Base-by-base conservation (phyloP, 2,113 vertebrate genomes). In the Apus apus region DNA sequence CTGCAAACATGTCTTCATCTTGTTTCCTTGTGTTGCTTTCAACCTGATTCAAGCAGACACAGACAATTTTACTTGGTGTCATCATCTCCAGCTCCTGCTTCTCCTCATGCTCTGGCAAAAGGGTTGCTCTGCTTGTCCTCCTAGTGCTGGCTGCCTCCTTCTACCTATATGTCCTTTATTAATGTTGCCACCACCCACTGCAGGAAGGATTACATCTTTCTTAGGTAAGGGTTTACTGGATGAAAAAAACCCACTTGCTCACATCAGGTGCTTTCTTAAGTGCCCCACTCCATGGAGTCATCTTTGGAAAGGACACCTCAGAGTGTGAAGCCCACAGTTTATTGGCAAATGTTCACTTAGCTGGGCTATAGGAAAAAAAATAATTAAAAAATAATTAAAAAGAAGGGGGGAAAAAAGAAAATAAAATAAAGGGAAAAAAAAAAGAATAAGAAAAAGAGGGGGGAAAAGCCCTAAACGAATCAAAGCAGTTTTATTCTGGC, bases 311-410 rank as follows among this genome's bases (percentile, higher is more conserved):
- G 78, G 34, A 56, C 29, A 60, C 32, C 36, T 61, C 19, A 53
- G 54, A 61, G 43, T 2, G 26, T 1, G 1, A 93, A 90, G 50
- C 43, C 15, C 45, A 15, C 9, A 16, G 48, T 30, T 78, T 53
- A 32, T 85, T 45, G 53, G 64, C 13, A 68, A 70, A 21, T 13
- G 25, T 46, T 27, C 17, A 36, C 46, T 79, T 21, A 22, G 8
- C 36, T 34, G 2, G 1, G n/a, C 45, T 57, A 26, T 1, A 22
- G 7, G 0, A 12, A 34, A 15, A 20, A n/a, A n/a, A n/a, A n/a
- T n/a, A n/a, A n/a, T n/a, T n/a, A n/a, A n/a, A n/a, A n/a, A n/a
- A n/a, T n/a, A n/a, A n/a, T n/a, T n/a, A n/a, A n/a, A n/a, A n/a
- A n/a, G n/a, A n/a, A n/a, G 38, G 38, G 38, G 38, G 38, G 38